Evolutionary conservation across 1,140 invertebrate genomes (phyloP).

Genomic region (Odontomachus brunneus): DNA sequence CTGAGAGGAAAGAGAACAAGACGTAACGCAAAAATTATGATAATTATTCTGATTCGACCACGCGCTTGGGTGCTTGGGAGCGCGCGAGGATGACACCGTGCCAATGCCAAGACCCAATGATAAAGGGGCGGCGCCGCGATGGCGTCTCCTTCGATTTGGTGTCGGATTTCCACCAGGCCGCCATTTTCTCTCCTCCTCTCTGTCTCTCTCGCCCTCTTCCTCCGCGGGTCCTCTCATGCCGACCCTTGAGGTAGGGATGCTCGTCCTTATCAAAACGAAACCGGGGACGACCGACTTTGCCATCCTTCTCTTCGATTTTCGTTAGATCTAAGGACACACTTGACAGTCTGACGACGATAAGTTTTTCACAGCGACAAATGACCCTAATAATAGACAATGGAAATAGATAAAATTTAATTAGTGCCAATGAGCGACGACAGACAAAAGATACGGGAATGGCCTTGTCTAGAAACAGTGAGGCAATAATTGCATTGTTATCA

Average conservation of each 20-base stretch:
- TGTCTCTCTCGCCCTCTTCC: constrained; percentile 53
- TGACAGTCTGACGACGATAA: constrained; percentile 20
- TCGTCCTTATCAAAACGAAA: constrained; percentile 80
- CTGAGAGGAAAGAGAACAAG: no score
- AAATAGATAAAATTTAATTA: no score
- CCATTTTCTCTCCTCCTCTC: constrained; percentile 83
- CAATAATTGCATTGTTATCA: no score
- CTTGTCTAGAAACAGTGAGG: no score
- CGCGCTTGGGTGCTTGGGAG: background rate
- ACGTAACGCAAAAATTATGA: background rate
- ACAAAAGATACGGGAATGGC: no score
- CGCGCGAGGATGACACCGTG: constrained; percentile 51
- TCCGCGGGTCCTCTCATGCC: constrained; percentile 29
- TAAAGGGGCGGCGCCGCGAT: constrained; percentile 84
- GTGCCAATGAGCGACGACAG: background rate
- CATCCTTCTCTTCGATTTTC: constrained; percentile 27
- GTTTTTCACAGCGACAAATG: background rate
- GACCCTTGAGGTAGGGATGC: constrained; percentile 66
- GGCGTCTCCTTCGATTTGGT: constrained; percentile 86
- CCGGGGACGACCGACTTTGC: constrained; percentile 65
- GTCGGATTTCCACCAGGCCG: constrained; percentile 83
- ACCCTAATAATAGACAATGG: no score
- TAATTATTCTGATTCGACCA: constrained; percentile 34
- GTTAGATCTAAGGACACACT: constrained; percentile 26
- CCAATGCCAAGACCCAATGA: constrained; percentile 74